phyloP scores from a whole-genome alignment of 2,888 invertebrate genomes.

The Chironomus tentans region DNA sequence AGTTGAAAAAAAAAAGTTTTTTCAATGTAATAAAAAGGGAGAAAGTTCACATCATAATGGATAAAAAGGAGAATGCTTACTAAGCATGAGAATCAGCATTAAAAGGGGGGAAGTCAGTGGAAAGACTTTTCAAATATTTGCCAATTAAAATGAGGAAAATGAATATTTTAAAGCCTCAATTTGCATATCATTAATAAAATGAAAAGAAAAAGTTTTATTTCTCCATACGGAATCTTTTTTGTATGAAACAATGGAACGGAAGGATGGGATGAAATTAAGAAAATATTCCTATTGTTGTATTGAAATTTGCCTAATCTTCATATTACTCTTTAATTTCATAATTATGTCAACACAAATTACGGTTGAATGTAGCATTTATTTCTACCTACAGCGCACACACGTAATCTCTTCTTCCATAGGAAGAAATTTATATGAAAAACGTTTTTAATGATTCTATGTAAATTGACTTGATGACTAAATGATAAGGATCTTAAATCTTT shows the following conservation, averaged over 20 bases:
- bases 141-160: slow-evolving; percentile 10
- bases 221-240: too few relatives aligned
- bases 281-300: not conserved
- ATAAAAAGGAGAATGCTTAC: not conserved
- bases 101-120: not conserved
- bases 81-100: not conserved
- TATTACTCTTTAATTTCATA: slow-evolving; percentile 3
- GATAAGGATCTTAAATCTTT: not conserved
- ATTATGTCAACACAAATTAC: slow-evolving; percentile 21
- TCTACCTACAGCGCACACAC: not conserved
- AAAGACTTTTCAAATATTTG: slow-evolving; percentile 14
- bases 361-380: not conserved
- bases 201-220: not conserved
- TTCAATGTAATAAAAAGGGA: too few relatives aligned
- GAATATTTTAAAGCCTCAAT: slow-evolving; percentile 20
- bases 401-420: not conserved
- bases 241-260: too few relatives aligned
- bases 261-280: not conserved
- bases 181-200: slow-evolving; percentile 19
- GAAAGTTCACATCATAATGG: not conserved
- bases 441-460: not conserved
- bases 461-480: not conserved
- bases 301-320: not conserved
- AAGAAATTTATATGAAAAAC: not conserved
- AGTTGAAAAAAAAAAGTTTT: too few relatives aligned